Base-by-base conservation (phyloP, 2,797 vertebrate genomes). In the Poliocrania exsul region DNA sequence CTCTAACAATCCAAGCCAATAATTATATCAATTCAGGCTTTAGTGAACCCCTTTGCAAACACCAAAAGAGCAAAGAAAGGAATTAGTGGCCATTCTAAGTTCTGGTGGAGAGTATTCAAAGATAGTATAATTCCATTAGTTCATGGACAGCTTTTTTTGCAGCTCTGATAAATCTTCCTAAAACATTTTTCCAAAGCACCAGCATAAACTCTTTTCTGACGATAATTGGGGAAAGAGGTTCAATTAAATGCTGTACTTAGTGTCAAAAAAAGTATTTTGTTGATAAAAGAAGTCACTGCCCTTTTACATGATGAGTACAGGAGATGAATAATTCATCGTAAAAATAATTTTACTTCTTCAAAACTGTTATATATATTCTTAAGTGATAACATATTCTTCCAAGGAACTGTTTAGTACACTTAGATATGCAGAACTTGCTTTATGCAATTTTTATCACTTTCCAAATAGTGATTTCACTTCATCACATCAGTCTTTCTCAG, bases 21-120 rank as follows among this genome's bases (percentile, higher is more conserved):
- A 98, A 98, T 99, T 98, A 98, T 97, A 98, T 98, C 97, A 98
- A 97, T 98, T 98, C 98, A 98, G 96, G 97, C 97, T 97, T 97
- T 96, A 94, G 93, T 93, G 91, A 96, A 98, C 96, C 97, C 92
- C 89, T 97, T 96, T 89, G 73, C 95, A 97, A 96, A 98, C 95
- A 97, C 96, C 95, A 97, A 97, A 97, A 94, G 96, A 97, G 97
- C 96, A 97, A 97, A 98, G 92, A 97, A 98, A 97, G 95, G 96
- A 98, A 98, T 98, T 96, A 98, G 96, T 93, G 92, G 87, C 91
- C 95, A 96, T 97, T 97, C 95, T 95, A 95, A 97, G 88, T 96
- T 97, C 92, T 95, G 93, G 79, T 92, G 87, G 85, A 95, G 71
- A 94, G 87, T 96, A 97, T 97, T 98, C 97, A 97, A 97, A 98